Evolutionary conservation across 2,797 vertebrate genomes (phyloP).

Genomic region (Coreius guichenoti): DNA sequence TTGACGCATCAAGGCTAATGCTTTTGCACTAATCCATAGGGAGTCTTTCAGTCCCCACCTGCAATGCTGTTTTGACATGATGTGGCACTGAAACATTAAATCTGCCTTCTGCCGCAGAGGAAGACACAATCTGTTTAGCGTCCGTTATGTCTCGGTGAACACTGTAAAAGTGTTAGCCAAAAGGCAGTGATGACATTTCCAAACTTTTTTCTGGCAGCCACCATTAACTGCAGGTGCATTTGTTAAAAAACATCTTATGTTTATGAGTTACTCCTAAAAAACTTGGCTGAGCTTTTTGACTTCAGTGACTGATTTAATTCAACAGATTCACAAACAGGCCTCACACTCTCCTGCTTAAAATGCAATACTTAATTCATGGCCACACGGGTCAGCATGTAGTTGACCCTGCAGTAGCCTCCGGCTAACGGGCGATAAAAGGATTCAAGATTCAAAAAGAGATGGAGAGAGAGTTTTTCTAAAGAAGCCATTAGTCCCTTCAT

Average conservation of each 20-base stretch:
- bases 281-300: slow-evolving; percentile 28
- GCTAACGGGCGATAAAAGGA: slow-evolving; percentile 49
- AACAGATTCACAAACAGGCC: slow-evolving; percentile 24
- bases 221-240: slow-evolving; percentile 24
- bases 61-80: slow-evolving; percentile 13
- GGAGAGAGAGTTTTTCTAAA: slow-evolving; percentile 40
- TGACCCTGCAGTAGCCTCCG: slow-evolving; percentile 47
- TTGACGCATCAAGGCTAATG: slow-evolving; percentile 30
- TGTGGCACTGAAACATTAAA: slow-evolving; percentile 27
- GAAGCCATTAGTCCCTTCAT: slow-evolving; percentile 68
- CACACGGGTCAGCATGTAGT: slow-evolving; percentile 43
- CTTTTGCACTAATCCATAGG: slow-evolving; percentile 24
- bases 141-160: slow-evolving; percentile 26
- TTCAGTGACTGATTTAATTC: slow-evolving; percentile 31
- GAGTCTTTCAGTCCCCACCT: slow-evolving; percentile 22
- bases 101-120: slow-evolving; percentile 33
- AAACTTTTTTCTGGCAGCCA: slow-evolving; percentile 18
- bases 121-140: slow-evolving; percentile 13
- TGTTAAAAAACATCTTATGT: not conserved
- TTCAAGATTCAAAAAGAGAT: slow-evolving; percentile 17
- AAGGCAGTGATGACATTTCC: slow-evolving; percentile 10
- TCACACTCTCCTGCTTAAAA: slow-evolving; percentile 44
- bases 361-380: slow-evolving; percentile 44
- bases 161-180: slow-evolving; percentile 21
- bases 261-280: not conserved